Evolutionary conservation across 2,113 vertebrate species (phyloP), one percentile per base, ranked within the genome.

Genomic region (Apaloderma vittatum): DNA sequence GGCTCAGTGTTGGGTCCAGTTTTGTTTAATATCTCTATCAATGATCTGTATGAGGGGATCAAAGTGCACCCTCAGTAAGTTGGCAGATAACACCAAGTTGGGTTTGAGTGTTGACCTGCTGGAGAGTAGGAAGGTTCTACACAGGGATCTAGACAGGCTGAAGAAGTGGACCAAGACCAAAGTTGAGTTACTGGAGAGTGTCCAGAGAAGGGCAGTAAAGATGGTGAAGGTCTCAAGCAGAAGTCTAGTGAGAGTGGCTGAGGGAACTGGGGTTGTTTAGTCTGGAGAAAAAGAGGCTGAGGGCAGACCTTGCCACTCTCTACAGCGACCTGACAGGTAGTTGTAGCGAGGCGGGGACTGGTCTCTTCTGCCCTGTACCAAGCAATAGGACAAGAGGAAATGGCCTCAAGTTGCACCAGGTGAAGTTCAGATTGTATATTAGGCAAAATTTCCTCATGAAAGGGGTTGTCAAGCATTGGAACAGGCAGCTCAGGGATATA

Each of bases 311-410:
- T 18, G 23, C 23, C 0, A 3, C 24, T 36, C 18, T 55, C 30
- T 45, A 22, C 34, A 40, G 1, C 58, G 32, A 20, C 34, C 29
- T 78, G 75, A n/a, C 40, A 52, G 13, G n/a, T 48, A 9, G 2
- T 4, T 29, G 1, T 37, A 26, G 16, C 4, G 1, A 29, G 11
- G 7, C 65, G 21, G 8, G 5, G 1, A 5, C 43, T 0, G 0
- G 8, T 37, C 15, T 70, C 2, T 43, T 65, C 37, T 81, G 30
- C 29, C 45, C n/a, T 8, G 37, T 58, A 20, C 15, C 4, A 46
- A 6, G 11, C 4, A 3, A 23, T 5, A 40, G 26, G 21, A 52
- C 4, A 8, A 65, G 45, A 70, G 4, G 11, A 65, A 76, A 54
- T 0, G 0, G 6, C 34, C 23, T 55, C 16, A n/a, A 2, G 4